Percentiles rank a stretch among this genome's conserved stretches.
Evolutionary conservation across 53 echinoderm and acorn worm genomes (phyloP).

Genomic region (Luidia sarsii): DNA sequence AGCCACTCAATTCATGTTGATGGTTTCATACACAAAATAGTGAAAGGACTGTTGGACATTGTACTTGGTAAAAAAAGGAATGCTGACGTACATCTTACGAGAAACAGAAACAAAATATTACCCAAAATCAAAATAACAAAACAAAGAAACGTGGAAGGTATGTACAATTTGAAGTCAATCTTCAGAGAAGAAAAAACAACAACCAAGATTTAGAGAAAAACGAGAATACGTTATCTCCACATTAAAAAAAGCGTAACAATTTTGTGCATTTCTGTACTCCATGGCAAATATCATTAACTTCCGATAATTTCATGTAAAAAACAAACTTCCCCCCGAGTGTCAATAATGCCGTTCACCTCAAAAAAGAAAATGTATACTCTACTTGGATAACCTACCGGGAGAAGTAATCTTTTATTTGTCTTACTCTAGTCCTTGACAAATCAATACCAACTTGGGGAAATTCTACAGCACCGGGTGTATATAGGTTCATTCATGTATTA

Average conservation of each 20-base stretch:
- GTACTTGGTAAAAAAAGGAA: constrained; percentile 6
- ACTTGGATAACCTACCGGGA: too few species aligned
- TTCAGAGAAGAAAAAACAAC: not conserved
- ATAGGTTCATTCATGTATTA: too few species aligned
- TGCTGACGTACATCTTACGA: constrained; percentile 47
- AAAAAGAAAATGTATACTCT: too few species aligned
- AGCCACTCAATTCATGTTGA: constrained; percentile 19
- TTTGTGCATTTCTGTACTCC: constrained; percentile 32
- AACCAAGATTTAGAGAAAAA: constrained; percentile 11
- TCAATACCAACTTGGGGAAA: too few species aligned
- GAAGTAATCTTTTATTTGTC: too few species aligned
- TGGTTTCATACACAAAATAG: constrained; percentile 26
- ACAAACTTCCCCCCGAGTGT: too few species aligned
- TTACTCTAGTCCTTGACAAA: too few species aligned
- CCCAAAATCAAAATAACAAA: too few species aligned
- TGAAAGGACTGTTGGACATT: constrained; percentile 8
- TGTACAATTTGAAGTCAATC: constrained; percentile 24
- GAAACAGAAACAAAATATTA: constrained; percentile 17
- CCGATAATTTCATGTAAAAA: constrained; percentile 29
- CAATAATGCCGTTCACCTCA: too few species aligned
- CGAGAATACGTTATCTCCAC: not conserved
- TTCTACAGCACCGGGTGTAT: not conserved
- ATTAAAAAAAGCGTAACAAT: constrained; percentile 25
- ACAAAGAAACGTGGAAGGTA: too few species aligned
- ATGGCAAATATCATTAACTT: constrained; percentile 18